Percentiles rank a stretch among this genome's conserved stretches.
Evolutionary conservation across 2,797 vertebrate genomes (phyloP).

Genomic region (Ctenopoma multispine): DNA sequence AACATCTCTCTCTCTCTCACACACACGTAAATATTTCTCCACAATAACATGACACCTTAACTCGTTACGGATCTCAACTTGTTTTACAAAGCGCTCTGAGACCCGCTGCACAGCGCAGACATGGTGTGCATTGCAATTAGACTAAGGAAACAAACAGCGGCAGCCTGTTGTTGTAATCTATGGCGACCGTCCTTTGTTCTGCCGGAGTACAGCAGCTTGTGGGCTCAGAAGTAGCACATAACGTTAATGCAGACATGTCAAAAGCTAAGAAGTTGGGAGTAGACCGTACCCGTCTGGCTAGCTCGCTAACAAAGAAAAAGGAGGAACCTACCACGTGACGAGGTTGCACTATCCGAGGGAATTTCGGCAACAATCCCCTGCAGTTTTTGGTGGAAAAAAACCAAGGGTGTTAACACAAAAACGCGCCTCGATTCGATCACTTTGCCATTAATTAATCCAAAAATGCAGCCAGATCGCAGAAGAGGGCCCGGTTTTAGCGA

Average conservation of each 20-base stretch:
- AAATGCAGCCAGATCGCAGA: slow-evolving; percentile 45
- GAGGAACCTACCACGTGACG: slow-evolving; percentile 98
- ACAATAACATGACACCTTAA: background rate
- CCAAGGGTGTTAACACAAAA: slow-evolving; percentile 57
- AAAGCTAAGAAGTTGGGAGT: slow-evolving; percentile 73
- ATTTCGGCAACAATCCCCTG: slow-evolving; percentile 91
- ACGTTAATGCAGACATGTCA: slow-evolving; percentile 49
- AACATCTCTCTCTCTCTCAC: no score
- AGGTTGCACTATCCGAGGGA: slow-evolving; percentile 93
- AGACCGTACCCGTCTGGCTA: slow-evolving; percentile 68
- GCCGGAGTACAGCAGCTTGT: background rate
- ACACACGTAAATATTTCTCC: no score
- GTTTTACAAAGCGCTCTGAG: slow-evolving; percentile 49
- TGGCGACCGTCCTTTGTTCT: background rate
- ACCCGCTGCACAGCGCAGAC: slow-evolving; percentile 54
- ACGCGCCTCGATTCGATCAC: slow-evolving; percentile 45
- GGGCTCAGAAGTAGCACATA: background rate
- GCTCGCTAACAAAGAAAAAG: slow-evolving; percentile 92
- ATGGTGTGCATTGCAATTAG: slow-evolving; percentile 68
- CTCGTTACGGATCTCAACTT: slow-evolving; percentile 49
- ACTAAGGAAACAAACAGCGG: slow-evolving; percentile 61
- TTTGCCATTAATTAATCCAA: slow-evolving; percentile 70
- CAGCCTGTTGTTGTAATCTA: slow-evolving; percentile 21
- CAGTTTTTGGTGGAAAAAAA: slow-evolving; percentile 85
- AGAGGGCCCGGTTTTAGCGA: slow-evolving; percentile 58